Conservation (phyloP, 2,113 vertebrate species). For the Phoenicopterus ruber region DNA sequence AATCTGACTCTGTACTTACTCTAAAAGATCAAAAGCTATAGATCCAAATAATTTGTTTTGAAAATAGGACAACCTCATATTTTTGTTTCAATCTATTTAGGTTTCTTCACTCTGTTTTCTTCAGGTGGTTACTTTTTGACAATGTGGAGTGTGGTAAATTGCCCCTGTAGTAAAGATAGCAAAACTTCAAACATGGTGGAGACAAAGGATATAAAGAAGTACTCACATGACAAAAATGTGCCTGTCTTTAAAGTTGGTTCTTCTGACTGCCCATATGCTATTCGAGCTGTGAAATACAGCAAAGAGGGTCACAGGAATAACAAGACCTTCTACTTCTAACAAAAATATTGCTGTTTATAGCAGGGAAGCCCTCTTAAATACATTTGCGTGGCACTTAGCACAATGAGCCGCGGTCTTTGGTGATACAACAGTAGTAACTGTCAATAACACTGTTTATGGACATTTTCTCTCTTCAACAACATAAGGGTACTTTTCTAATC, state of each 20-base stretch:
- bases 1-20: background rate
- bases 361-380: constrained; percentile 23
- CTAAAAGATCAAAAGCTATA: background rate
- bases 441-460: constrained; percentile 37
- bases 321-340: background rate
- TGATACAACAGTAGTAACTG: constrained; percentile 15
- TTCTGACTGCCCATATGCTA: background rate
- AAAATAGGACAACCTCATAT: background rate
- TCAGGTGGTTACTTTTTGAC: background rate
- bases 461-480: constrained; percentile 17
- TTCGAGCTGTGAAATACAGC: background rate
- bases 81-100: background rate
- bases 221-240: background rate
- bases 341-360: constrained; percentile 14
- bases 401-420: background rate
- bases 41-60: background rate
- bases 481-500: constrained; percentile 21
- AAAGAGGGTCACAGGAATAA: constrained; percentile 6
- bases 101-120: background rate
- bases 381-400: constrained; percentile 17
- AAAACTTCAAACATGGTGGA: background rate
- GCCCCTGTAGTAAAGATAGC: background rate
- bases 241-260: background rate
- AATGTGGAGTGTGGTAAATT: background rate
- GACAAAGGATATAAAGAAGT: background rate